A percentile compares a stretch with the other conserved stretches of the same genome.
Evolutionary conservation across 2,113 vertebrate species (phyloP).

Genomic region (Ellobius talpinus): DNA sequence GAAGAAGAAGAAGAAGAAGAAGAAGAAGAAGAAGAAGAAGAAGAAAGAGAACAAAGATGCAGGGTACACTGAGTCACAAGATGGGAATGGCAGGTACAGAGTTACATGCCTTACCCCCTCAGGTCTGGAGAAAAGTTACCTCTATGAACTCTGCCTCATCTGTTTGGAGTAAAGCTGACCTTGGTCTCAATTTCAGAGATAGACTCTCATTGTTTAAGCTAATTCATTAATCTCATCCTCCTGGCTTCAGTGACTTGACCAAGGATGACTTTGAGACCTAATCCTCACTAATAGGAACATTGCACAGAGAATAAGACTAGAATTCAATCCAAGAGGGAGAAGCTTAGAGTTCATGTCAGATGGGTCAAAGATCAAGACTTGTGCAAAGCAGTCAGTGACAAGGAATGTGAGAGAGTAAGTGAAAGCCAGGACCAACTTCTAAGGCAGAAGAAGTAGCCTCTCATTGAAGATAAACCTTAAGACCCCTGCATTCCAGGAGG

Average conservation of each 20-base stretch:
- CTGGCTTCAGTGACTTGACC: background rate
- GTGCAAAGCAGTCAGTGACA: background rate
- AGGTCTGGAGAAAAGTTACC: background rate
- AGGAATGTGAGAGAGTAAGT: too few relatives aligned
- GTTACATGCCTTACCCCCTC: background rate
- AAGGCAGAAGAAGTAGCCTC: background rate
- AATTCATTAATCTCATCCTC: background rate
- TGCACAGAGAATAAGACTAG: too few relatives aligned
- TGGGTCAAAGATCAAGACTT: background rate
- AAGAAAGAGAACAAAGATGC: background rate
- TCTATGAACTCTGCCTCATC: background rate
- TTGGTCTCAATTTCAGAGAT: background rate
- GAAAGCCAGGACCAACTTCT: background rate
- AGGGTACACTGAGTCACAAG: background rate
- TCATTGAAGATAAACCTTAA: background rate
- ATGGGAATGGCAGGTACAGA: background rate
- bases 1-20: too few relatives aligned
- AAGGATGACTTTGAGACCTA: background rate
- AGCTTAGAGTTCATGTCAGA: too few relatives aligned
- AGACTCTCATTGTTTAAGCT: background rate
- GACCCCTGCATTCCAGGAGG: background rate
- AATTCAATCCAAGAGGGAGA: background rate
- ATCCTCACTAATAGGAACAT: background rate
- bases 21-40: too few relatives aligned
- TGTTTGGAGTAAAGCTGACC: background rate